Evolutionary conservation across 2,888 invertebrate species (phyloP).

Genomic region (Lasioglossum calceatum): DNA sequence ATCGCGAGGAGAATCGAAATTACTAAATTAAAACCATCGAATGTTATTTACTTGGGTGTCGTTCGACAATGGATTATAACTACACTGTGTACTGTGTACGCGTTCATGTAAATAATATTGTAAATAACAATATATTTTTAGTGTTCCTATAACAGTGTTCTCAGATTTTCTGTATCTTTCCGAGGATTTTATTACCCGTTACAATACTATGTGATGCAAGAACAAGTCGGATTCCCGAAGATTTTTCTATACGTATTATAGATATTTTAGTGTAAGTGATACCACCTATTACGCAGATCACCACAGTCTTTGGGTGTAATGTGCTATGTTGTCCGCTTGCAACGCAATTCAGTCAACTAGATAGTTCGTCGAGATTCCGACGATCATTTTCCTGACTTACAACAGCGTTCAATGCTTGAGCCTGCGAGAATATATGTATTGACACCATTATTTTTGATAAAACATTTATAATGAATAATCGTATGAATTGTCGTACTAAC

Average conservation of each 20-base stretch:
- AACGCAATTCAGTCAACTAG: conserved; percentile 73
- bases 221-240: conserved; percentile 91
- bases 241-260: conserved; percentile 91
- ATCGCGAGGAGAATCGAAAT: conserved; percentile 79
- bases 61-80: conserved; percentile 34
- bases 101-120: conserved; percentile 64
- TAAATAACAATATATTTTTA: conserved; percentile 44
- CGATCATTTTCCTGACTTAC: conserved; percentile 77
- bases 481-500: conserved; percentile 71
- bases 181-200: conserved; percentile 90
- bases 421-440: conserved; percentile 72
- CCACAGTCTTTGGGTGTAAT: conserved; percentile 88
- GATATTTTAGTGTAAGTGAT: conserved; percentile 97
- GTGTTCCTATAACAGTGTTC: background rate
- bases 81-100: conserved; percentile 41
- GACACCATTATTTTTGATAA: conserved; percentile 9
- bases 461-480: background rate
- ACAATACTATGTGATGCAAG: conserved; percentile 92
- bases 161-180: conserved; percentile 80
- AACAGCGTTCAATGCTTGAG: conserved; percentile 77
- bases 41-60: conserved; percentile 62
- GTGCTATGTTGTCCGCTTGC: conserved; percentile 80
- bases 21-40: conserved; percentile 68
- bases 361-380: conserved; percentile 77
- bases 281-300: conserved; percentile 96